phyloP scores from a whole-genome alignment of 2,113 vertebrate species.

The Zosterops lateralis region DNA sequence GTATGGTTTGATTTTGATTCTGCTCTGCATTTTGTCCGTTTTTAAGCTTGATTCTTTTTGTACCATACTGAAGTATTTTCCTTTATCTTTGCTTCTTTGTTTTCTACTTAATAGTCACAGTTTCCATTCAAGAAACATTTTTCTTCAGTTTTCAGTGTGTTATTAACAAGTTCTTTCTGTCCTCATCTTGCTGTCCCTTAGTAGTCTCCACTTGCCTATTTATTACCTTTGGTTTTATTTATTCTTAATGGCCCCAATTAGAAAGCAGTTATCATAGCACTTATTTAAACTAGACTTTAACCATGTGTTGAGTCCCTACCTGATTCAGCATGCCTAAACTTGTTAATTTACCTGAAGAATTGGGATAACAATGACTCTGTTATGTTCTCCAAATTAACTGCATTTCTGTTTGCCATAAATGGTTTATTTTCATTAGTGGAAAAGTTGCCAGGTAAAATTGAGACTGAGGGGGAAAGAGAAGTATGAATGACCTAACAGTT shows the following conservation, averaged over 20 bases:
- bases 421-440: not conserved
- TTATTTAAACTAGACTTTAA: not conserved
- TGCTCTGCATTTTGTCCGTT: not conserved
- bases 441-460: not conserved
- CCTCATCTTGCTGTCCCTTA: not conserved
- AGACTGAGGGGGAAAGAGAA: not conserved
- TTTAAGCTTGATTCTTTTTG: not conserved
- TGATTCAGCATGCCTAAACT: not conserved
- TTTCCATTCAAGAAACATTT: not conserved
- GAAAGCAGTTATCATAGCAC: not conserved
- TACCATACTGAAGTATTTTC: not conserved
- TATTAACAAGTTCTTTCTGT: not conserved
- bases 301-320: not conserved
- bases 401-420: not conserved
- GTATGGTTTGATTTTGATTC: slow-evolving; percentile 20
- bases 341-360: slow-evolving; percentile 3
- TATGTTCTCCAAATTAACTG: not conserved
- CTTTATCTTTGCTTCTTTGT: not conserved
- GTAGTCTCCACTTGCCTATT: not conserved
- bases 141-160: not conserved
- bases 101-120: not conserved
- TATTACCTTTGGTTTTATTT: not conserved
- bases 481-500: not conserved
- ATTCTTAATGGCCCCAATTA: not conserved
- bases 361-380: not conserved